Evolutionary conservation across 2,113 vertebrate genomes (phyloP), one percentile per base, ranked within the genome.

Genomic region (Bostrychus sinensis): DNA sequence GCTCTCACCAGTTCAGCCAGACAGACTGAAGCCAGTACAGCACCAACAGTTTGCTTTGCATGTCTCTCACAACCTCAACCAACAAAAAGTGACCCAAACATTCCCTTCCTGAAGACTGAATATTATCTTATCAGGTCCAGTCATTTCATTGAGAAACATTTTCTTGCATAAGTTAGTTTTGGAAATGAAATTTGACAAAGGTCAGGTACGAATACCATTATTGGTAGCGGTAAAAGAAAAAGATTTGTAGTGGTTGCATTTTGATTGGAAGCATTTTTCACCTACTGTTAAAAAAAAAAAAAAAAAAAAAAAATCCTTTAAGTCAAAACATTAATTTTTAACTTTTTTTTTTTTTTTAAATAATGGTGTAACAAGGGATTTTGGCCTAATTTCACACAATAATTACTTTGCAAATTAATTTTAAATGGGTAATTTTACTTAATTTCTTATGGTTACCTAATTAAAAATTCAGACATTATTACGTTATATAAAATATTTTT

Each of bases 181-280:
- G 66, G 80, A 62, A 62, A 81, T 66, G 64, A 81, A 80, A 65
- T 79, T 68, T 69, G 46, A 56, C 67, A 45, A 65, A 55, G 42
- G 56, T 64, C 50, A 14, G 65, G 48, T 60, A 66, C 69, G 42
- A 73, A 78, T 53, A 65, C 72, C 43, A 59, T 72, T 57, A 58
- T 53, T 22, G 22, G 58, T 0, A 17, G 34, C 22, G n/a, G 25
- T 43, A 23, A 59, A 63, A n/a, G 57, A 17, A 72, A n/a, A n/a
- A n/a, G n/a, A n/a, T n/a, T n/a, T 57, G 62, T 69, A 17, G 37
- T 55, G 39, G 46, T 23, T 51, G 32, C 7, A 50, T 58, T 48
- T 28, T 54, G 63, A 19, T 25, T 42, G 53, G 46, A 13, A 5
- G 36, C 9, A 36, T 10, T 20, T 46, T 46, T 45, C n/a, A 22